Percentiles rank a stretch among this genome's conserved stretches.
These are phyloP conservation scores for Ecdyonurus torrentis DNA, from an alignment of 2,888 invertebrate genomes.

Conservation along the genomic window DNA sequence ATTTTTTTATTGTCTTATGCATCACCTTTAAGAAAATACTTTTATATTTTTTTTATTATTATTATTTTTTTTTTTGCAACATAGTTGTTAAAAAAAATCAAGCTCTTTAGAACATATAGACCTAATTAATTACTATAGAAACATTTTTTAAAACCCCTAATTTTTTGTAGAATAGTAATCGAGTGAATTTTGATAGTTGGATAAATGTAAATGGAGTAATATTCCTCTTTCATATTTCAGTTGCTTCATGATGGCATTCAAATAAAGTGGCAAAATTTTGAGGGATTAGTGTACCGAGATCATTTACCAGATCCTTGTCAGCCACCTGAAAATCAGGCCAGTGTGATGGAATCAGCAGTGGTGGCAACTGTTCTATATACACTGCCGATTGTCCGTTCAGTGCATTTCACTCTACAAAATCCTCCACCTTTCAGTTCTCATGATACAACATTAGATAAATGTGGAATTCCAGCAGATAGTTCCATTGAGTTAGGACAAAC, in stretches of 20 bases:
- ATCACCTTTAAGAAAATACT: too few relatives aligned
- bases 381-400: conserved; percentile 12
- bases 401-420: conserved; percentile 9
- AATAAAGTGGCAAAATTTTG: conserved; percentile 19
- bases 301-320: conserved; percentile 19
- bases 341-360: neutral
- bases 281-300: conserved; percentile 24
- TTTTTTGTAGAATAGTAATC: too few relatives aligned
- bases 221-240: too few relatives aligned
- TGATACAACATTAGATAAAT: neutral
- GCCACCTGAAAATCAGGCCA: conserved; percentile 15
- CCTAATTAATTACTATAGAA: too few relatives aligned
- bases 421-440: neutral
- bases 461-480: neutral
- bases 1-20: too few relatives aligned
- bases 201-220: too few relatives aligned
- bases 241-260: conserved; percentile 12
- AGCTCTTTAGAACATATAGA: too few relatives aligned
- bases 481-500: conserved; percentile 36
- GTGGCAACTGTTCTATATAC: conserved; percentile 10
- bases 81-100: too few relatives aligned
- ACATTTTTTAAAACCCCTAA: too few relatives aligned
- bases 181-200: too few relatives aligned
- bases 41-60: too few relatives aligned
- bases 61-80: too few relatives aligned